Conservation (phyloP, 2,888 invertebrate species). For the Boloria euphrosyne region DNA sequence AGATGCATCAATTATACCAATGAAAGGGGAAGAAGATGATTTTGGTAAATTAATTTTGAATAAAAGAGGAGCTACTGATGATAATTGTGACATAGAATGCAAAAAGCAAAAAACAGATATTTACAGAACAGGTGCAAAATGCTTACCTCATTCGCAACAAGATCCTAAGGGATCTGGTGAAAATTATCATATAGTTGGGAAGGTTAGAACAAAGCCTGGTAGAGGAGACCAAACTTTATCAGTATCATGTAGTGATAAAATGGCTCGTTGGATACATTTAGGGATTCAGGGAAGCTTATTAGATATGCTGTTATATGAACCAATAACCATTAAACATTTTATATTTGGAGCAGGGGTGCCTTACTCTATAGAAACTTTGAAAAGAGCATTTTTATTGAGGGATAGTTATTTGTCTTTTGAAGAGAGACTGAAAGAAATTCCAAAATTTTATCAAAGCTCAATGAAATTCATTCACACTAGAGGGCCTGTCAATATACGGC, state of each 20-base stretch:
- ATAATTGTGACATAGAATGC: conserved; percentile 44
- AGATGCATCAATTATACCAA: conserved; percentile 93
- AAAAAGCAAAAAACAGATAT: conserved; percentile 62
- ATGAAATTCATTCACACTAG: conserved; percentile 53
- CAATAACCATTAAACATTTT: conserved; percentile 87
- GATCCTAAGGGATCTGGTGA: conserved; percentile 83
- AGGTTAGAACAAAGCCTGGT: conserved; percentile 93
- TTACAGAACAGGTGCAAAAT: conserved; percentile 95
- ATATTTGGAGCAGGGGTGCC: conserved; percentile 87
- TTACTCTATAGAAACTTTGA: conserved; percentile 82
- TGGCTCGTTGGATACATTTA: conserved; percentile 92
- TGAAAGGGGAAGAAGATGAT: conserved; percentile 57
- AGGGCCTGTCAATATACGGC: conserved; percentile 48
- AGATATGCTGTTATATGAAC: conserved; percentile 83
- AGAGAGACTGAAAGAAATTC: conserved; percentile 42
- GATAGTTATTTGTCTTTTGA: conserved; percentile 38
- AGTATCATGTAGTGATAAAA: conserved; percentile 96
- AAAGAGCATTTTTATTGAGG: conserved; percentile 77
- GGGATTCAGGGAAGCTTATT: conserved; percentile 93
- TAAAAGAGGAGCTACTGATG: conserved; percentile 52
- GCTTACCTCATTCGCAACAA: conserved; percentile 78
- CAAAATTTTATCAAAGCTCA: conserved; percentile 56
- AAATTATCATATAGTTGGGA: conserved; percentile 86
- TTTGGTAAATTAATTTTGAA: conserved; percentile 57
- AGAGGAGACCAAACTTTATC: conserved; percentile 94